A percentile compares a stretch with the other conserved stretches of the same genome.
Evolutionary conservation across 2,888 invertebrate species (phyloP).

Genomic region (Morpho helenor): DNA sequence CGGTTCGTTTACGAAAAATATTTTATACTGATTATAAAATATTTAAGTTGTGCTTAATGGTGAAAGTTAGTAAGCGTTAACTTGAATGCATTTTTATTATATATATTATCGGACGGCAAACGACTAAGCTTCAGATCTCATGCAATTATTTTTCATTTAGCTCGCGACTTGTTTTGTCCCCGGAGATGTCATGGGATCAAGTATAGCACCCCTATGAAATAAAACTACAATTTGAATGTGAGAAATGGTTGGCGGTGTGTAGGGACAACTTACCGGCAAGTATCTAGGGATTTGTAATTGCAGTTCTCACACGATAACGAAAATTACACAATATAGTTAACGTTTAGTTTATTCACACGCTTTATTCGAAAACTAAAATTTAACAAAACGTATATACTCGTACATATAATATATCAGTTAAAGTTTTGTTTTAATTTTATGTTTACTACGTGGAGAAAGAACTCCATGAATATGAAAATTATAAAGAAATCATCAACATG

Average conservation of each 20-base stretch:
- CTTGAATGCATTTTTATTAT: background rate
- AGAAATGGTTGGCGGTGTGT: slow-evolving; percentile 54
- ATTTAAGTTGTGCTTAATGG: no score
- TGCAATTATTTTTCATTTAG: slow-evolving; percentile 77
- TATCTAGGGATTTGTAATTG: slow-evolving; percentile 54
- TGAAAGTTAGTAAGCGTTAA: no score
- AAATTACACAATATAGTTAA: slow-evolving; percentile 1
- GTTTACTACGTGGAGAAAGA: no score
- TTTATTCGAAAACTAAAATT: no score
- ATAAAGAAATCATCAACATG: no score
- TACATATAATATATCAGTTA: no score
- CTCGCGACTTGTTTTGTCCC: slow-evolving; percentile 53
- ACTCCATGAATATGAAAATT: no score
- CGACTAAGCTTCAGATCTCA: slow-evolving; percentile 19
- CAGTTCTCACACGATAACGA: slow-evolving; percentile 45
- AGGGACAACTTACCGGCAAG: slow-evolving; percentile 30
- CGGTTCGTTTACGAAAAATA: no score
- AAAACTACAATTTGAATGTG: slow-evolving; percentile 62
- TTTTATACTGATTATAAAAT: no score
- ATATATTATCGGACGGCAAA: background rate
- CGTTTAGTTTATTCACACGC: background rate
- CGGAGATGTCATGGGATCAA: slow-evolving; percentile 58
- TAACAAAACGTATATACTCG: no score
- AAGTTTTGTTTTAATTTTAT: no score
- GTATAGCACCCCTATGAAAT: slow-evolving; percentile 46